A percentile compares a stretch with the other conserved stretches of the same genome.
Evolutionary conservation across 2,113 vertebrate genomes (phyloP).

Genomic region (Centropus bengalensis): DNA sequence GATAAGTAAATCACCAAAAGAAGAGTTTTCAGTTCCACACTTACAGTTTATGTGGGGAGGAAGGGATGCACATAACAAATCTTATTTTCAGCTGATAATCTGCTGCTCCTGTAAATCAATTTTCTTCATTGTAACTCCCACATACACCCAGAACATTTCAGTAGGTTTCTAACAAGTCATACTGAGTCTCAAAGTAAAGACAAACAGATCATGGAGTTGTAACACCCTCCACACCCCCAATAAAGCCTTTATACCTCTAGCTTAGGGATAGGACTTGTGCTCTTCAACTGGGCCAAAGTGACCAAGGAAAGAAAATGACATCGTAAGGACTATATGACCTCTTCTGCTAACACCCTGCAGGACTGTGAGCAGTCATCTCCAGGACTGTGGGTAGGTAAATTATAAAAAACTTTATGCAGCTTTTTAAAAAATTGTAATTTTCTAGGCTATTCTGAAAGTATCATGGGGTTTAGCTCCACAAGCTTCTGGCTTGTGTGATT

Average conservation of each 20-base stretch:
- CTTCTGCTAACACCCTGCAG: neutral
- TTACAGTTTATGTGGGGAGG: neutral
- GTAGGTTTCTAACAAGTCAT: neutral
- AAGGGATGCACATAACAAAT: neutral
- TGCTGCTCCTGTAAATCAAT: neutral
- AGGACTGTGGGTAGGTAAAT: neutral
- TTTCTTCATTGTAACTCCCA: neutral
- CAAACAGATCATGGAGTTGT: neutral
- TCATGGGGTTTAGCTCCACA: neutral
- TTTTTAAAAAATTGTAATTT: neutral
- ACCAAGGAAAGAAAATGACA: neutral
- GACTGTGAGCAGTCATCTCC: neutral
- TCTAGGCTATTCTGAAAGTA: neutral
- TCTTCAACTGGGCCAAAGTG: neutral
- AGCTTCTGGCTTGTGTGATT: neutral
- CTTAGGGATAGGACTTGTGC: neutral
- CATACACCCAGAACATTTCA: neutral
- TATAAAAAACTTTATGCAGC: neutral
- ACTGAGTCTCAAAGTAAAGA: neutral
- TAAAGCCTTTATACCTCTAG: neutral
- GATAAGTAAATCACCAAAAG: neutral
- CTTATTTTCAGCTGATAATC: neutral
- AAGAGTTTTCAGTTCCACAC: neutral
- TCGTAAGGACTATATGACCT: neutral
- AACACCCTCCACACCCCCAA: neutral